Base-by-base conservation (phyloP, 2,113 vertebrate species). In the Pygoscelis antarcticus region DNA sequence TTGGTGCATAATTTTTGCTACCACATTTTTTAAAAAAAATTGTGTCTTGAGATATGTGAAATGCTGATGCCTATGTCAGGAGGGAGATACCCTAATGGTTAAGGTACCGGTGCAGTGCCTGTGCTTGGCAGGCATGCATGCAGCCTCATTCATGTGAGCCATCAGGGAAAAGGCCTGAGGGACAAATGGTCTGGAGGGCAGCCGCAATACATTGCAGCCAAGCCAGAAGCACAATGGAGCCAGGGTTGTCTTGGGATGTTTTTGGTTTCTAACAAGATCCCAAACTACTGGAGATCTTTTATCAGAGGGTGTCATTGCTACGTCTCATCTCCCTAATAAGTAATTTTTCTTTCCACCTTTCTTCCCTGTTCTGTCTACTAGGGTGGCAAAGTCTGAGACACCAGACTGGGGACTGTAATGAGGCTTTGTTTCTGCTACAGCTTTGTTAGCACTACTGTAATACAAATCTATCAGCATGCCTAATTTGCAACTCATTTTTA, bases 61-160 rank as follows among this genome's bases (percentile, higher is more conserved):
- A 44, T 61, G n/a, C 9, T 68, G 25, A 22, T 60, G 29, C 7
- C 13, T 11, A 0, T 7, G 10, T 49, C 22, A 60, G 60, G 21
- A 54, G 27, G 82, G 34, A 49, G n/a, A 29, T 11, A 9, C 9
- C 9, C 6, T 34, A 20, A 34, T 2, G 30, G 34, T 29, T 20
- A 14, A 57, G 16, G n/a, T 47, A 40, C 3, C 0, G 7, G n/a
- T 13, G 21, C 34, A 52, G 34, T 0, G 1, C 17, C 21, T 47
- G 47, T 42, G 36, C 42, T 68, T 8, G 38, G 20, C 25, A 55
- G 76, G n/a, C 1, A 1, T n/a, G 38, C 29, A 11, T 0, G 0
- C 19, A 44, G 21, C 17, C 17, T 62, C 18, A 0, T 13, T 62
- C 30, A 10, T 3, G 9, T 0, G 3, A 42, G 22, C 10, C 38